Conservation (phyloP, 2,797 vertebrate genomes). For the Alcedo quadribrachys region DNA sequence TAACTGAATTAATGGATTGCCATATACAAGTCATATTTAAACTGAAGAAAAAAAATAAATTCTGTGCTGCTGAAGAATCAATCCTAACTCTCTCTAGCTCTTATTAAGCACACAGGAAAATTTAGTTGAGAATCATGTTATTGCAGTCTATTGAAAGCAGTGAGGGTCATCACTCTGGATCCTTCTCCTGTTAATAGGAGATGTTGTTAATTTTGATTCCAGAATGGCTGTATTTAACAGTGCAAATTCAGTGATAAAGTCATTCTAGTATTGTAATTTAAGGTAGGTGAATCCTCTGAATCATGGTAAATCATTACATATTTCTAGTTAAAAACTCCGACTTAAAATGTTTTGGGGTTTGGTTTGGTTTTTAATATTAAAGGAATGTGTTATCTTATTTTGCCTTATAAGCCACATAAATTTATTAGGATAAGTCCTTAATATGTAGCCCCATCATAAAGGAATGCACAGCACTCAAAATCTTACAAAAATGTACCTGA, state of each 20-base stretch:
- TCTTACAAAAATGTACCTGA: neutral
- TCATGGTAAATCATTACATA: neutral
- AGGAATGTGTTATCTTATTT: neutral
- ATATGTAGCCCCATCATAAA: neutral
- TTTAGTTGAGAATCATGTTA: neutral
- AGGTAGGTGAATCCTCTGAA: neutral
- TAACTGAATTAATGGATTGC: neutral
- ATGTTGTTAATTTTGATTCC: neutral
- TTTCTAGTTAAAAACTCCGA: neutral
- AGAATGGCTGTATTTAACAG: neutral
- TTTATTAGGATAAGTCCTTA: neutral
- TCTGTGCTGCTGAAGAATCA: neutral
- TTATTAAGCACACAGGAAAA: neutral
- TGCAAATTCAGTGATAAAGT: neutral
- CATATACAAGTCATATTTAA: neutral
- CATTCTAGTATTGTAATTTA: neutral
- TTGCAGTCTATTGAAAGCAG: neutral
- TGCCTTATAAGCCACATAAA: neutral
- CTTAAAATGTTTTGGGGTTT: neutral
- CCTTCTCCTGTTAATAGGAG: neutral
- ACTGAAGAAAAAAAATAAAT: neutral
- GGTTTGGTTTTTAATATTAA: neutral
- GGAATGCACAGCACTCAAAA: neutral
- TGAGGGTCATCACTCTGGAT: neutral
- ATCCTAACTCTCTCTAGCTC: neutral